A percentile compares a stretch with the other conserved stretches of the same genome.
Conservation (phyloP, 2,113 vertebrate species). For the Mohoua ochrocephala region DNA sequence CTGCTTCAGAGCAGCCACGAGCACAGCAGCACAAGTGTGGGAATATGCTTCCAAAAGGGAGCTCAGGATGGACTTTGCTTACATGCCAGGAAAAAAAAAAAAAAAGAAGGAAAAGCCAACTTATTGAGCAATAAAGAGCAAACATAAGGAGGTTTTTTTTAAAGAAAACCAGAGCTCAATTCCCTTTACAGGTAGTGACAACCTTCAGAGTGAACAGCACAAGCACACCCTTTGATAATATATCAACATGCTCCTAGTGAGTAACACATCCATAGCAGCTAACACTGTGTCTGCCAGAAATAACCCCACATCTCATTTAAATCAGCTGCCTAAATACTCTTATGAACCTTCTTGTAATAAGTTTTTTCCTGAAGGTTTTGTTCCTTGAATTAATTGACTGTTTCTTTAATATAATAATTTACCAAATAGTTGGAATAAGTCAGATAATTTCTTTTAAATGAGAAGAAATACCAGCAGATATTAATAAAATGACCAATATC, state of each 20-base stretch:
- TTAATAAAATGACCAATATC: neutral
- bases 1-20: neutral
- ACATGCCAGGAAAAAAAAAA: accelerated
- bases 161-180: neutral
- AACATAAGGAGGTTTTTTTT: neutral
- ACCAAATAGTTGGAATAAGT: neutral
- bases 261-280: neutral
- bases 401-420: neutral
- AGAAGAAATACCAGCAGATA: neutral
- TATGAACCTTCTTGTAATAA: neutral
- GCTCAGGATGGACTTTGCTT: neutral
- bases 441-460: neutral
- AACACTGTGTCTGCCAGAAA: neutral
- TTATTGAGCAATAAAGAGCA: neutral
- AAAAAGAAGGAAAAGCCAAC: accelerated
- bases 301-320: neutral
- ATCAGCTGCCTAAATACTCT: neutral
- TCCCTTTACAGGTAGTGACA: neutral
- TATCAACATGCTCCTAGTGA: neutral
- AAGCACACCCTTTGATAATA: accelerated
- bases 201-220: neutral
- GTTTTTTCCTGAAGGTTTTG: neutral
- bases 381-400: neutral
- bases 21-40: neutral
- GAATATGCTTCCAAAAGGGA: neutral